These are phyloP conservation scores for Premnoplex brunnescens DNA, from an alignment of 2,797 vertebrate species.

Conservation along the genomic window DNA sequence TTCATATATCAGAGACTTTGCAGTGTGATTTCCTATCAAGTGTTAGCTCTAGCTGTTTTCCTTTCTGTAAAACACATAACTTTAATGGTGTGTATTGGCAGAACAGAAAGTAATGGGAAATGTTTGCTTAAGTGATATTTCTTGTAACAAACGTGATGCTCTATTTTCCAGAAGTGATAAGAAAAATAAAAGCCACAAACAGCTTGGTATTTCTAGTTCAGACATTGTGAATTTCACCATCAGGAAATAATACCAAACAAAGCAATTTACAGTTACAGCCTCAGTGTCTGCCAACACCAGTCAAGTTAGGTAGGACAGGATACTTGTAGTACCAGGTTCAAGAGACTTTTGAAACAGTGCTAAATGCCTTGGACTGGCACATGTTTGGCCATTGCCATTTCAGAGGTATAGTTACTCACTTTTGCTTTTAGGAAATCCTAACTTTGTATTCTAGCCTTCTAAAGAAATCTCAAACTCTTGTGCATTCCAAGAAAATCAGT, in stretches of 20 bases:
- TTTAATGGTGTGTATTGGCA: not conserved
- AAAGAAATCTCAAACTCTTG: not conserved
- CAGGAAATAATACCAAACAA: slow-evolving; percentile 1
- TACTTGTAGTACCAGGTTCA: not conserved
- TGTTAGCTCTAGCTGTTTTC: not conserved
- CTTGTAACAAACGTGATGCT: not conserved
- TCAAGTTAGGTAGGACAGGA: not conserved
- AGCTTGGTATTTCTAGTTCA: not conserved
- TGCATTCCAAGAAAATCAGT: not conserved
- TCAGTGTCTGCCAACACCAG: not conserved
- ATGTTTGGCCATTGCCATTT: not conserved
- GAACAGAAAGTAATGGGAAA: not conserved
- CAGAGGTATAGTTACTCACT: not conserved
- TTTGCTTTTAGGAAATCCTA: not conserved
- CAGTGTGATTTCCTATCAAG: not conserved
- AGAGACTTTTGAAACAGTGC: not conserved
- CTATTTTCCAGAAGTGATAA: not conserved
- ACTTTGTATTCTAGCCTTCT: not conserved
- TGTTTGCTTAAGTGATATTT: not conserved
- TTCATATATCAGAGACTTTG: not conserved
- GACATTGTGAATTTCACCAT: not conserved
- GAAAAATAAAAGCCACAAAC: not conserved
- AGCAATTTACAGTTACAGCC: not conserved
- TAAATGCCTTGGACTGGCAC: not conserved
- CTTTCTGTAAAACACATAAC: not conserved